These are phyloP conservation scores for Lasioglossum baleicum DNA, from an alignment of 1,140 invertebrate genomes.

Conservation along the genomic window DNA sequence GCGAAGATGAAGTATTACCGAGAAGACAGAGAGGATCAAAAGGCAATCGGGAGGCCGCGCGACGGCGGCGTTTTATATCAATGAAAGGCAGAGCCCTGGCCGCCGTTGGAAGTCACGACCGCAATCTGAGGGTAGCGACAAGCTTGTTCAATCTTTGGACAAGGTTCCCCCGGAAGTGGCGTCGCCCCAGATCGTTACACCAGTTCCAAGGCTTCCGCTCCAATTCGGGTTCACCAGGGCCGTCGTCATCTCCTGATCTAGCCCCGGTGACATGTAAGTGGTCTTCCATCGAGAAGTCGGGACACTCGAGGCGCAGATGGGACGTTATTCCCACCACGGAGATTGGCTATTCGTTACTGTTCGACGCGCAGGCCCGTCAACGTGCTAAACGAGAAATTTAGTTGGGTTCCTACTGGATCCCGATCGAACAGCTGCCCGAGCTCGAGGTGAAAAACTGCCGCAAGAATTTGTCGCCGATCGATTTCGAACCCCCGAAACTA, in stretches of 20 bases:
- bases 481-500: no score
- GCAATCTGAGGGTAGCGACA: not conserved
- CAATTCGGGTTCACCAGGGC: conserved; percentile 19
- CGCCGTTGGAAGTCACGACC: not conserved
- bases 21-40: no score
- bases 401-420: not conserved
- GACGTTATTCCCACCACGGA: conserved; percentile 36
- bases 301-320: not conserved
- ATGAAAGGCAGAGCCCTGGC: not conserved
- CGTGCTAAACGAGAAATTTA: conserved; percentile 14
- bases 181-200: conserved; percentile 22
- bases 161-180: conserved; percentile 4
- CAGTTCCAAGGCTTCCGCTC: conserved; percentile 3
- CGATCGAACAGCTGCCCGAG: no score
- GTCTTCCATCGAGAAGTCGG: not conserved
- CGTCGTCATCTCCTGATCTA: conserved; percentile 21
- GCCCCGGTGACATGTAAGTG: conserved; percentile 17
- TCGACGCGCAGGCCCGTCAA: not conserved
- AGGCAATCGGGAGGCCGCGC: no score
- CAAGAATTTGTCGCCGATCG: no score
- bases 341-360: conserved; percentile 43
- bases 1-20: no score
- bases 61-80: not conserved
- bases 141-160: conserved; percentile 16
- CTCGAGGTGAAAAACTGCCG: no score